phyloP scores from a whole-genome alignment of 2,888 invertebrate species.

The Nemapogon koenigi region DNA sequence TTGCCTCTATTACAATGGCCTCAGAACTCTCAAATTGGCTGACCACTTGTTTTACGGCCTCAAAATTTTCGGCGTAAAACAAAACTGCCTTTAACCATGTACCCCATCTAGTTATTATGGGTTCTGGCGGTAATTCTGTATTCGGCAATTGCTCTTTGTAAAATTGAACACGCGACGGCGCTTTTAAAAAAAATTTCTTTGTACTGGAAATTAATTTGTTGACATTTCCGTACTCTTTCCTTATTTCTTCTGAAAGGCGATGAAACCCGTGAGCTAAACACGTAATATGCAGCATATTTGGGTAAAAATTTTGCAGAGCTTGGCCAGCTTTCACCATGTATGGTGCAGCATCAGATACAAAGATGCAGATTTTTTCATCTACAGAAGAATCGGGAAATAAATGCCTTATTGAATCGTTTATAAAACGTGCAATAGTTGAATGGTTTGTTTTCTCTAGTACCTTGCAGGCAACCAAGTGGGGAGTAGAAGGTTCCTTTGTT shows the following conservation, averaged over 20 bases:
- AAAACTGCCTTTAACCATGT: slow-evolving; percentile 13
- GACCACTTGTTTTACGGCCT: slow-evolving; percentile 11
- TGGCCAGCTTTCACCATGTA: slow-evolving; percentile 11
- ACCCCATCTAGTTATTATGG: slow-evolving; percentile 15
- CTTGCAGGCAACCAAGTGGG: slow-evolving; percentile 14
- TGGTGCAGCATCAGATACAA: slow-evolving; percentile 10
- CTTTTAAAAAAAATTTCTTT: slow-evolving; percentile 14
- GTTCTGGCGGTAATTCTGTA: slow-evolving; percentile 13
- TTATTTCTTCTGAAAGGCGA: slow-evolving; percentile 11
- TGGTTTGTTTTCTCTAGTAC: slow-evolving; percentile 13
- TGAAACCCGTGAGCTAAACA: slow-evolving; percentile 11
- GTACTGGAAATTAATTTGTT: slow-evolving; percentile 14
- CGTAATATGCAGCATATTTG: slow-evolving; percentile 11
- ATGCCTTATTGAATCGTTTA: slow-evolving; percentile 23
- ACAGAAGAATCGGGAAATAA: slow-evolving; percentile 4
- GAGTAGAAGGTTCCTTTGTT: slow-evolving; percentile 10
- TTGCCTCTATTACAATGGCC: slow-evolving; percentile 8
- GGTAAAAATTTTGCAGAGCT: slow-evolving; percentile 5
- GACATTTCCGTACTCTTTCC: slow-evolving; percentile 8
- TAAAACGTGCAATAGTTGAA: slow-evolving; percentile 14
- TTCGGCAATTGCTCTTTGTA: slow-evolving; percentile 14
- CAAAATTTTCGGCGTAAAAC: slow-evolving; percentile 14
- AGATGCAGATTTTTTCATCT: slow-evolving; percentile 1
- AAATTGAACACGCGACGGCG: slow-evolving; percentile 7
- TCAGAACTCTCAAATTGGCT: slow-evolving; percentile 13